Conservation (phyloP, 2,888 invertebrate genomes). For the Dolichopus griseipennis region DNA sequence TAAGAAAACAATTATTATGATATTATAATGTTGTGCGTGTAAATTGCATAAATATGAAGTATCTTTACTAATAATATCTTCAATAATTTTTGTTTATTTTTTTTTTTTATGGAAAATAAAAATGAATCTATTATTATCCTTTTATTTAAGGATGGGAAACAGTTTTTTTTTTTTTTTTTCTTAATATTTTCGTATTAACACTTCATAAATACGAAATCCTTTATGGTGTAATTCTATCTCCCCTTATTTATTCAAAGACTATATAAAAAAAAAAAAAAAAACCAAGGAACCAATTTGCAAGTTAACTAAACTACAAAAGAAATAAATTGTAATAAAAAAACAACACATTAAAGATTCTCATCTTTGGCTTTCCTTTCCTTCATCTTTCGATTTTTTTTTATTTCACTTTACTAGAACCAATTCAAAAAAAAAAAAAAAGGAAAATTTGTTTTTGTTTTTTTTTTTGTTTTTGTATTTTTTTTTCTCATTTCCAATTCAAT, state of each 20-base stretch:
- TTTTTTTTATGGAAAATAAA: too few species aligned
- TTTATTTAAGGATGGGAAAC: too few species aligned
- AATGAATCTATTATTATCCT: too few species aligned
- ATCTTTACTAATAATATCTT: not conserved
- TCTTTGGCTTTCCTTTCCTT: not conserved
- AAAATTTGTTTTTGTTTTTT: too few species aligned
- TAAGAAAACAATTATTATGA: not conserved
- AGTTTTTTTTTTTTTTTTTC: too few species aligned
- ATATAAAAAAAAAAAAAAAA: not conserved
- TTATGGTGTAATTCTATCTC: not conserved
- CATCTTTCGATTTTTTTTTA: not conserved
- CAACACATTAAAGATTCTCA: not conserved
- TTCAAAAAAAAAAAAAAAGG: not conserved
- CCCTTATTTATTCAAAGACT: too few species aligned
- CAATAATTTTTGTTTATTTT: too few species aligned
- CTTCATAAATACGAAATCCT: not conserved
- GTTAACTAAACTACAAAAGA: not conserved
- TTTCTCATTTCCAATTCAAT: not conserved
- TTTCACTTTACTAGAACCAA: not conserved
- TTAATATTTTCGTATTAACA: not conserved
- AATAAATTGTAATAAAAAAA: not conserved
- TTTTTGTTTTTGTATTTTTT: not conserved
- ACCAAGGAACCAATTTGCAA: slow-evolving; percentile 2
- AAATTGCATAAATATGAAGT: slow-evolving; percentile 6
- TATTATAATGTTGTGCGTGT: not conserved